Evolutionary conservation across 37 sponge, comb jelly and placozoan species (phyloP).

Genomic region (Amphimedon queenslandica): DNA sequence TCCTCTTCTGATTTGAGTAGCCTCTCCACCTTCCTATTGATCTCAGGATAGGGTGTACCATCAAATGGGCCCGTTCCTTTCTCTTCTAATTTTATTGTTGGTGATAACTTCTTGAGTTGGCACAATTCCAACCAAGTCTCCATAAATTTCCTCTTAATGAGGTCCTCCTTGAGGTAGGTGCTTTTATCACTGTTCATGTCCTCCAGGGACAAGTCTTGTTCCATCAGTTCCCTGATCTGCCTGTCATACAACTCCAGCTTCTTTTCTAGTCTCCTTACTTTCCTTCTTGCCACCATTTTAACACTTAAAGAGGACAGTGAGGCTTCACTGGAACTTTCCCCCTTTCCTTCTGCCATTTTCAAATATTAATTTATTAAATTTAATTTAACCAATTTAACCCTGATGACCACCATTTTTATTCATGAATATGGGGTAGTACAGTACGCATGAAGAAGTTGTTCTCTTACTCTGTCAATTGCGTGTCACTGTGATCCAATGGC

Average conservation of each 20-base stretch:
- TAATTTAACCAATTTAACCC: no score
- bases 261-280: conserved; percentile 47
- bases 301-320: not conserved
- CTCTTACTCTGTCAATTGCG: no score
- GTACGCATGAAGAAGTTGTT: no score
- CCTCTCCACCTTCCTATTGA: conserved; percentile 53
- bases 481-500: no score
- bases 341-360: not conserved
- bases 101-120: conserved; percentile 13
- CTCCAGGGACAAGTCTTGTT: conserved; percentile 54
- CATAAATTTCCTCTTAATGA: conserved; percentile 55
- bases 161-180: conserved; percentile 65
- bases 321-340: not conserved
- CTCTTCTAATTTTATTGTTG: conserved; percentile 19
- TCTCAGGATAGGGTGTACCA: conserved; percentile 46
- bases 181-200: conserved; percentile 62
- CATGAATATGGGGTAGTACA: no score
- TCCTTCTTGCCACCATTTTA: not conserved
- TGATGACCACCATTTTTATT: no score
- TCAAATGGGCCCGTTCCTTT: conserved; percentile 2
- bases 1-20: conserved; percentile 36
- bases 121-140: conserved; percentile 59
- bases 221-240: conserved; percentile 56
- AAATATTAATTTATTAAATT: no score
- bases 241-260: conserved; percentile 48